Conservation (phyloP, 2,113 vertebrate species). For the Melanostigma gelatinosum region DNA sequence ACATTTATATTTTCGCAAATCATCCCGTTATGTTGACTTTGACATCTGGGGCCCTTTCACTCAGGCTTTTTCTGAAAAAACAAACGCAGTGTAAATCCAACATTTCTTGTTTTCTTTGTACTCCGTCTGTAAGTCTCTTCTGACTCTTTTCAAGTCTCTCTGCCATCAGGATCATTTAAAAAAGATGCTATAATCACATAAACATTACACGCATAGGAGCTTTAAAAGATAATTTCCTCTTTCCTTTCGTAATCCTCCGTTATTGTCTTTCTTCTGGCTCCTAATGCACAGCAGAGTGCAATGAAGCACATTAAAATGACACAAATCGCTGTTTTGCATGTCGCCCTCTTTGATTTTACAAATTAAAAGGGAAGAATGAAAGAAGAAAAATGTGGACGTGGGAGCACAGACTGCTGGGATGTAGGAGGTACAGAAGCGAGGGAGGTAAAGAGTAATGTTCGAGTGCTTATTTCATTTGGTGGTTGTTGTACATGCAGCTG, state of each 20-base stretch:
- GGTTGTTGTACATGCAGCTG: neutral
- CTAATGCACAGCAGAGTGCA: conserved; percentile 19
- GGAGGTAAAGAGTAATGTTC: neutral
- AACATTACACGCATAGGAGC: neutral
- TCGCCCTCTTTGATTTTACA: neutral
- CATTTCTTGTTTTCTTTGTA: neutral
- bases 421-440: neutral
- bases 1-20: neutral
- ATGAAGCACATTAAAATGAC: conserved; percentile 13
- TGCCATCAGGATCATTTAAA: neutral
- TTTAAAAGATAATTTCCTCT: conserved; percentile 11
- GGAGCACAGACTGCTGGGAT: neutral
- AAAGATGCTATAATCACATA: conserved; percentile 13
- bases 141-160: conserved; percentile 1
- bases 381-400: neutral
- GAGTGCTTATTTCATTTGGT: neutral
- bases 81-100: neutral
- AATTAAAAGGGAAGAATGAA: neutral
- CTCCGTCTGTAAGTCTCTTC: neutral
- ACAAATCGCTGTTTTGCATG: conserved; percentile 16
- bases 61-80: too few species aligned
- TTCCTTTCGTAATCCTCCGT: conserved; percentile 5
- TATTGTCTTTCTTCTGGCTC: conserved; percentile 10
- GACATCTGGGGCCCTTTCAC: neutral
- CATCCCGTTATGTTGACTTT: neutral